Base-by-base conservation (phyloP, 1,140 invertebrate species). In the Lepidurus apus region DNA sequence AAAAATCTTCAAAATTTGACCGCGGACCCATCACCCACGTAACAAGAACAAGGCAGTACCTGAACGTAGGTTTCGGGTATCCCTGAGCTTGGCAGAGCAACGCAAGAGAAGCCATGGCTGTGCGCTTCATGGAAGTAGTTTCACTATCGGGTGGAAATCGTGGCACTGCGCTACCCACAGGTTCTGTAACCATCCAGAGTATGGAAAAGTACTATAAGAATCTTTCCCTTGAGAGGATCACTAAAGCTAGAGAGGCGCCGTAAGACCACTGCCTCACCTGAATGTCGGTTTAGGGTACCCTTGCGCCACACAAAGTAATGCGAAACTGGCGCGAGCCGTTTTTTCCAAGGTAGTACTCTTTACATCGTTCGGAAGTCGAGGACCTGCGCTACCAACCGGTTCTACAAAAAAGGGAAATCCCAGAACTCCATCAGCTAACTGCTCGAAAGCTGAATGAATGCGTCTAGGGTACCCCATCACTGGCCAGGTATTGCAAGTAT, bases 11-110 rank as follows among this genome's bases (percentile, higher is more conserved):
- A 34, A 34, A 34, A 34, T 34, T 34, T 34, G 34, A 3, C 3
- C 34, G 34, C 34, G 34, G 34, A 34, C 34, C 3, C 34, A 53
- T 77, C 2, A 34, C 34, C 3, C 34, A 53, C 53, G 45, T 76
- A 77, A 17, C 13, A 43, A 5, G 3, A 9, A 43, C 42, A 8
- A 43, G 44, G 11, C 21, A 44, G 53, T 88, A 90, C 89, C 89
- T 89, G 87, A 89, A 90, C 83, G 86, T 85, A 82, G 91, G 91
- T 83, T 91, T 88, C 75, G 91, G 91, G 85, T 88, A 91, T 82
- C 90, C 90, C 87, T 92, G 91, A 44, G 91, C 91, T 78, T 89
- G 88, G 85, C 90, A 93, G 80, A 90, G 86, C 65, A 92, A 84
- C 80, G 90, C 89, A 21, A 77, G 43, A 10, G 76, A 21, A 42